phyloP scores from a whole-genome alignment of 2,113 vertebrate genomes.

The Eretmochelys imbricata region DNA sequence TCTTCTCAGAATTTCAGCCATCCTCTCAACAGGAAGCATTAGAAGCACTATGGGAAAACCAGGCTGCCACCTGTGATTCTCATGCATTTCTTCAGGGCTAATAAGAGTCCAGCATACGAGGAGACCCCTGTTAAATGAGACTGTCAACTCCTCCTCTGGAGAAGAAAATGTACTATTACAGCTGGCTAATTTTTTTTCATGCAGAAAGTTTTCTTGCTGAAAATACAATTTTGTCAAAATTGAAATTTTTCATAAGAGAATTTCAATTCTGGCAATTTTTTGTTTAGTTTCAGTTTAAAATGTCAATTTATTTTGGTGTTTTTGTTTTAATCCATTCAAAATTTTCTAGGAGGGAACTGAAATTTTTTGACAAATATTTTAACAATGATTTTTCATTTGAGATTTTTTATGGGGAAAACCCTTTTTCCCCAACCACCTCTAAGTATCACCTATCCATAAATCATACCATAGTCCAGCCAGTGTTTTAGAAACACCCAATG shows the following conservation, averaged over 20 bases:
- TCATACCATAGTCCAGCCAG: too few relatives aligned
- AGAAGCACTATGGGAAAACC: too few relatives aligned
- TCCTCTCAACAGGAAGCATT: too few relatives aligned
- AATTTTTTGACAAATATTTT: too few relatives aligned
- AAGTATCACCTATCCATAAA: too few relatives aligned
- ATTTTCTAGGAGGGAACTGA: too few relatives aligned
- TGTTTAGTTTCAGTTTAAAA: not conserved
- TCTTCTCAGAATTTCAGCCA: too few relatives aligned
- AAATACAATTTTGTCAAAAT: not conserved
- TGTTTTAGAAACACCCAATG: too few relatives aligned
- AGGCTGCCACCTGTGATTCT: not conserved
- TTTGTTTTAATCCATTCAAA: not conserved
- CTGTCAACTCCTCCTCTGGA: not conserved
- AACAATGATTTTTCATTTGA: too few relatives aligned
- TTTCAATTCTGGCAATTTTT: fast-evolving
- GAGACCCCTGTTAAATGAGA: too few relatives aligned
- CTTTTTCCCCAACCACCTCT: too few relatives aligned
- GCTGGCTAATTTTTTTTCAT: not conserved
- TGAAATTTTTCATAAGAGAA: not conserved
- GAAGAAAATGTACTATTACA: not conserved
- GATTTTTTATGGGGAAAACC: too few relatives aligned
- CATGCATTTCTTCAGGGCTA: not conserved
- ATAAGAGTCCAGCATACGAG: not conserved
- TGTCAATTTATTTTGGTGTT: not conserved
- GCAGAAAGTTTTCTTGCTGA: not conserved